phyloP scores from a whole-genome alignment of 2,888 invertebrate genomes.

The Synanthedon andrenaeformis region DNA sequence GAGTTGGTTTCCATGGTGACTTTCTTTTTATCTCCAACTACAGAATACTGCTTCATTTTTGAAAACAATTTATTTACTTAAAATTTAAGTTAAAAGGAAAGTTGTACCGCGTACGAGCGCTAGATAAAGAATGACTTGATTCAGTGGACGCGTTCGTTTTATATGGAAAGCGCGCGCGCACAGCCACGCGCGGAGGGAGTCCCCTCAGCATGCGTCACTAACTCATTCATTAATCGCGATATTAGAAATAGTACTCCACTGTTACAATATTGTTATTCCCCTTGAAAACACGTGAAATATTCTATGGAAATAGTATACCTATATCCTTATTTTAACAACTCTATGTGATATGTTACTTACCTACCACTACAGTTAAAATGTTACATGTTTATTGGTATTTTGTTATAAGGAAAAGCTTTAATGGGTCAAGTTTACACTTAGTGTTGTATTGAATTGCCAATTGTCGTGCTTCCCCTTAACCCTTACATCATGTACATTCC shows the following conservation, averaged over 20 bases:
- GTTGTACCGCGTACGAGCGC: constrained; percentile 4
- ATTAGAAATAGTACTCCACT: neutral
- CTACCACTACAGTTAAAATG: no score
- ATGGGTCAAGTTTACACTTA: no score
- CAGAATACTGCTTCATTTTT: constrained; percentile 59
- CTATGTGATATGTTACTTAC: neutral
- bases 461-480: no score
- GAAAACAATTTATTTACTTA: constrained; percentile 1
- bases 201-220: constrained; percentile 24
- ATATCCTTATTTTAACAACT: neutral
- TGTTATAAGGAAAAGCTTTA: no score
- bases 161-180: constrained; percentile 16
- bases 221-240: constrained; percentile 8
- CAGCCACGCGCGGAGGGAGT: constrained; percentile 20
- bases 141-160: constrained; percentile 14
- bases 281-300: neutral
- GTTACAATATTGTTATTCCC: constrained; percentile 1
- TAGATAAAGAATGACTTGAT: constrained; percentile 20
- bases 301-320: neutral
- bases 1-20: constrained; percentile 57
- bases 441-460: no score
- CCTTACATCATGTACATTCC: no score
- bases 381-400: no score
- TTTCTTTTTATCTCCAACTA: constrained; percentile 63
- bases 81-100: neutral